Evolutionary conservation across 1,140 invertebrate genomes (phyloP), one percentile per base, ranked within the genome.

Genomic region (Penaeus indicus): DNA sequence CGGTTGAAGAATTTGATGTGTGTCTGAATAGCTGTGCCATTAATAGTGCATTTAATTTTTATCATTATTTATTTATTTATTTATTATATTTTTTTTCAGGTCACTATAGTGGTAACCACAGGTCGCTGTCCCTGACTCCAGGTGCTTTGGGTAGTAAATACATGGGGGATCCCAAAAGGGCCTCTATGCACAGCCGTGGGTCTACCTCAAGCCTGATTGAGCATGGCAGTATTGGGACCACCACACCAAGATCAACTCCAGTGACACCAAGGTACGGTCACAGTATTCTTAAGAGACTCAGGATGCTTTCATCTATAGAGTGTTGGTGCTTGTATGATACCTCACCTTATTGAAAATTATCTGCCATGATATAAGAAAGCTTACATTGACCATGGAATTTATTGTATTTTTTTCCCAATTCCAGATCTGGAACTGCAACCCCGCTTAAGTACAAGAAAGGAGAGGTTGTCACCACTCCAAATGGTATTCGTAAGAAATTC

Each of bases 401-500:
- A 54, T 18, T n/a, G 1, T 85, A 32, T 69, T 86, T 32, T 47
- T 42, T 11, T n/a, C n/a, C 85, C 25, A 62, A 11, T 64, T 86
- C 69, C 83, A 91, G 96, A 95, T 97, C 96, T 94, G 96, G 97
- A 94, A 96, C 97, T 92, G 96, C 97, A 91, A 97, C 97, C 88
- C 97, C 97, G 92, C 97, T 98, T 93, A 98, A 98, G 93, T 99
- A 98, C 94, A 99, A 99, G 94, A 99, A 99, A 94, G 99, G 98
- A 89, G 98, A 99, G 93, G 97, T 99, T 91, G 98, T 99, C 61
- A 96, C 97, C 54, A 98, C 97, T 78, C 97, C 98, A 77, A 98
- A 97, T 92, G 98, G 98, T 90, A 98, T 99, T 91, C 94, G 98
- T 7, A 99, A 99, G 94, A 99, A 99, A 94, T 99, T 98, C 93